Evolutionary conservation across 2,888 invertebrate genomes (phyloP).

Genomic region (Caenorhabditis sp.): DNA sequence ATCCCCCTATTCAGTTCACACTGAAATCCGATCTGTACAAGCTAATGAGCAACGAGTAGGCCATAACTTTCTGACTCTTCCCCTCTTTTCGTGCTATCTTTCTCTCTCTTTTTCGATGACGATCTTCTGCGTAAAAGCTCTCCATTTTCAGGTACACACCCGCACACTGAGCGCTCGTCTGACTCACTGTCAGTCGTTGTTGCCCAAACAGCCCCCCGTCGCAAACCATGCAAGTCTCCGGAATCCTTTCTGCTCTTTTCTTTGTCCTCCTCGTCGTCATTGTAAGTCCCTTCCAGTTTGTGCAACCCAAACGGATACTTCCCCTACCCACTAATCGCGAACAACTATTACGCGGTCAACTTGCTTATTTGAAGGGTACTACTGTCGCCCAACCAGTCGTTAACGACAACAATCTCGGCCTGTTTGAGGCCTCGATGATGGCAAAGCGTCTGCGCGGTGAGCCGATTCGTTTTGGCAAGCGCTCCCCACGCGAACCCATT

Average conservation of each 20-base stretch:
- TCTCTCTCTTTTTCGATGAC: conserved; percentile 6
- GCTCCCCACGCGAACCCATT: conserved; percentile 81
- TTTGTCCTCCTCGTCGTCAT: conserved; percentile 59
- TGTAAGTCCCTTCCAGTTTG: conserved; percentile 67
- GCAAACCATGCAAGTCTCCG: conserved; percentile 61
- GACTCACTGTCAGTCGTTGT: conserved; percentile 57
- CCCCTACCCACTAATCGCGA: conserved; percentile 57
- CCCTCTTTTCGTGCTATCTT: conserved; percentile 1
- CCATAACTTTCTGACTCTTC: conserved; percentile 1
- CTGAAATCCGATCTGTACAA: conserved; percentile 44
- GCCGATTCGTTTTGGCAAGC: conserved; percentile 82
- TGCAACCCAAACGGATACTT: conserved; percentile 62
- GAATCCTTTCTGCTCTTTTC: conserved; percentile 49
- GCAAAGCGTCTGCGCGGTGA: conserved; percentile 75
- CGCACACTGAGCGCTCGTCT: conserved; percentile 50
- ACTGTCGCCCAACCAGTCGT: conserved; percentile 46
- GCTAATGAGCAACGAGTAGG: conserved; percentile 43
- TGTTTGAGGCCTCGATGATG: conserved; percentile 53
- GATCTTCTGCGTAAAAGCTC: conserved; percentile 44
- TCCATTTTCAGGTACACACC: conserved; percentile 67
- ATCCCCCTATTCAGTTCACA: conserved; percentile 22
- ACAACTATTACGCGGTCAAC: conserved; percentile 60
- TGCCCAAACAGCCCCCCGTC: conserved; percentile 35
- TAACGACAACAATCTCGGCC: conserved; percentile 35
- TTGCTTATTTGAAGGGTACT: conserved; percentile 63